These are phyloP conservation scores for Ericerus pela DNA, from an alignment of 1,140 invertebrate genomes.

Conservation along the genomic window DNA sequence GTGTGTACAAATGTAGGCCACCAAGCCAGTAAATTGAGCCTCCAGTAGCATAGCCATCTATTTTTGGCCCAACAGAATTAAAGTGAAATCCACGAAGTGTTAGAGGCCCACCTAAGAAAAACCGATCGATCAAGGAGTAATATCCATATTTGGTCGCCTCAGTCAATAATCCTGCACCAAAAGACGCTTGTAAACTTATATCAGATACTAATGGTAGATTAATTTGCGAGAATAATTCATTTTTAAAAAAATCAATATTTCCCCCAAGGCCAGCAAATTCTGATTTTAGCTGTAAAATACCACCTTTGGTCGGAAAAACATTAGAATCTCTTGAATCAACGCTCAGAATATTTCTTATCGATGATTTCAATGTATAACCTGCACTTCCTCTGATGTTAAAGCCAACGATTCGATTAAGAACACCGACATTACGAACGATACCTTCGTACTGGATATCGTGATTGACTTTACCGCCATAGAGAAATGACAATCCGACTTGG, in stretches of 20 bases:
- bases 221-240: slow-evolving; percentile 60
- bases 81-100: slow-evolving; percentile 67
- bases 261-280: slow-evolving; percentile 79
- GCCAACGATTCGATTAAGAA: slow-evolving; percentile 43
- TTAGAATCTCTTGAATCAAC: slow-evolving; percentile 61
- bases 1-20: slow-evolving; percentile 65
- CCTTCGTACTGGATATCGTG: slow-evolving; percentile 76
- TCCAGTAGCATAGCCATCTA: slow-evolving; percentile 51
- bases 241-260: slow-evolving; percentile 69
- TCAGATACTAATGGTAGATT: slow-evolving; percentile 50
- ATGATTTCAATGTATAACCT: slow-evolving; percentile 72
- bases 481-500: slow-evolving; percentile 46
- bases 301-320: slow-evolving; percentile 59
- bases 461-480: slow-evolving; percentile 38
- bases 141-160: slow-evolving; percentile 43
- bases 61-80: slow-evolving; percentile 64
- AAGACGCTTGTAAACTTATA: slow-evolving; percentile 55
- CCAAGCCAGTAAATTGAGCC: slow-evolving; percentile 61
- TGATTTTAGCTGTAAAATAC: slow-evolving; percentile 47
- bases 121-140: slow-evolving; percentile 52
- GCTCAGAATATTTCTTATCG: slow-evolving; percentile 56
- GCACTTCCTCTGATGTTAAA: slow-evolving; percentile 69
- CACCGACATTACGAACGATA: slow-evolving; percentile 54
- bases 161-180: slow-evolving; percentile 50
- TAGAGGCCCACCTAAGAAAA: slow-evolving; percentile 74